Evolutionary conservation across 37 sponge, comb jelly and placozoan species (phyloP), one percentile per base, ranked within the genome.

Genomic region (Amphimedon queenslandica): DNA sequence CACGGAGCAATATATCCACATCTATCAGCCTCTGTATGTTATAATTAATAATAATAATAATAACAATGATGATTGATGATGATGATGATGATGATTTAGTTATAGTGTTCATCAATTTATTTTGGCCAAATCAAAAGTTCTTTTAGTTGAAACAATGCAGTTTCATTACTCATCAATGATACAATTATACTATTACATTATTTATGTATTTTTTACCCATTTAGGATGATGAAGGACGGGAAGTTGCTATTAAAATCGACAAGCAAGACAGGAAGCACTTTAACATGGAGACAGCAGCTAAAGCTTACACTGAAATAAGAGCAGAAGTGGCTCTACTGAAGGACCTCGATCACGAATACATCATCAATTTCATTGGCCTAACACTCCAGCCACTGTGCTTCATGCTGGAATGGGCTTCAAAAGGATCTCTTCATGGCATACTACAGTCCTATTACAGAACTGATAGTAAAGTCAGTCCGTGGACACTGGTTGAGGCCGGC

Each of bases 361-460:
- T 94, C 32, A 87, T 94, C 16, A 73, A 81, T 36, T 87, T 94
- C 68, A 42, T 82, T 4, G 90, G 94, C 0, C 70, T 94, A 31
- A 64, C 63, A n/a, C 88, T 90, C 47, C 66, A 80, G 30, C 95
- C 95, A 2, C 75, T 85, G 61, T 80, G 85, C 75, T 78, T 94
- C 82, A 79, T 87, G 63, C 76, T 94, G 76, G 91, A 94, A 72
- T 90, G 91, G 95, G 95, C 95, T n/a, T 84, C 81, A 27, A 69
- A 71, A 23, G 84, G 84, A 21, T 70, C 79, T 37, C 81, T 94
- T 39, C 57, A 75, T 34, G 70, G 73, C 5, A 39, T 90, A 16
- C 57, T 94, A 2, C 53, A 72, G 31, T 77, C 76, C 40, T 94
- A 87, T 71, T 35, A 72, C 47, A 90, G 87, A 73, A 41, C 63